Evolutionary conservation across 2,888 invertebrate genomes (phyloP).

Genomic region (Lepidocyrtinus sp.): DNA sequence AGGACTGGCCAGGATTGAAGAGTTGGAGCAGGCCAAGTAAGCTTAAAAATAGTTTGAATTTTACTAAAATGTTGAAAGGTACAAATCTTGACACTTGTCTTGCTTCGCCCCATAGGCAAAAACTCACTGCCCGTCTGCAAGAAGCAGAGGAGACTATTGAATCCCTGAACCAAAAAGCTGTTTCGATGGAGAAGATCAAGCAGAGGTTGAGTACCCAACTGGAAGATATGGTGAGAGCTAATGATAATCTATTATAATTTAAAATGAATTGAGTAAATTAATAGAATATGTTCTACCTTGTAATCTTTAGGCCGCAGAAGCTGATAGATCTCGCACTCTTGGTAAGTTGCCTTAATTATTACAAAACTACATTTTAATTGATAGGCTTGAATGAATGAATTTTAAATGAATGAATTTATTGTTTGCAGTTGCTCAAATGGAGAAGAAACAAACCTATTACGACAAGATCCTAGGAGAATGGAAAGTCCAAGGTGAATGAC

Average conservation of each 20-base stretch:
- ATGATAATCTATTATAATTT: too few relatives aligned
- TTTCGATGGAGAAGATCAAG: conserved; percentile 98
- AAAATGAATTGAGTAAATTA: too few relatives aligned
- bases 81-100: background rate
- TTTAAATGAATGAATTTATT: background rate
- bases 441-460: conserved; percentile 99
- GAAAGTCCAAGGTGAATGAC: conserved; percentile 99
- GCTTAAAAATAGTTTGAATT: background rate
- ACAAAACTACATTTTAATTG: too few relatives aligned
- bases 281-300: too few relatives aligned
- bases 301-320: too few relatives aligned
- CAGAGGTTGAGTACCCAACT: conserved; percentile 96
- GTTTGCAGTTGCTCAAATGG: conserved; percentile 80
- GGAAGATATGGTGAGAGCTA: conserved; percentile 97
- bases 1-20: conserved; percentile 89
- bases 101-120: conserved; percentile 75
- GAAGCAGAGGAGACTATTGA: conserved; percentile 98
- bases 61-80: background rate
- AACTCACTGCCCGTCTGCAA: conserved; percentile 95
- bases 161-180: conserved; percentile 97
- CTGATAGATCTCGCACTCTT: too few relatives aligned
- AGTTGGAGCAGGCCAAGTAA: conserved; percentile 85
- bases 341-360: too few relatives aligned
- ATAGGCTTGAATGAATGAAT: too few relatives aligned
- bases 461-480: conserved; percentile 99